Evolutionary conservation across 2,888 invertebrate species (phyloP).

Genomic region (Suillia variegata): DNA sequence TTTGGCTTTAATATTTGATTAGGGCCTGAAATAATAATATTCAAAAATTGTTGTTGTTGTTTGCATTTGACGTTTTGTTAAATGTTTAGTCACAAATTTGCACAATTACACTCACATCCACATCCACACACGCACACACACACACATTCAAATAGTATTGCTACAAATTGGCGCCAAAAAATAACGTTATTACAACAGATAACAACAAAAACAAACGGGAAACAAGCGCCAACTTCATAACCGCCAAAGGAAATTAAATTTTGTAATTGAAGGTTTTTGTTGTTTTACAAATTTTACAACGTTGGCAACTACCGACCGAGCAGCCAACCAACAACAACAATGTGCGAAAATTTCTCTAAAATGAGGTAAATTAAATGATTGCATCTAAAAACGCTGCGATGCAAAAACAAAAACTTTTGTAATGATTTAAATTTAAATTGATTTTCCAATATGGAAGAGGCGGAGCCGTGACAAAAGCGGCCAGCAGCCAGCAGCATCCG

Average conservation of each 20-base stretch:
- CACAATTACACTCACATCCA: neutral
- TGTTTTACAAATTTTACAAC: no score
- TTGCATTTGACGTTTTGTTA: no score
- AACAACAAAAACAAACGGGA: neutral
- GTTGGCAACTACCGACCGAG: neutral
- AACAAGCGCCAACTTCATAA: neutral
- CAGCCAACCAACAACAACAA: neutral
- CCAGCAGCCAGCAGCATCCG: neutral
- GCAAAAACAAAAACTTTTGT: neutral
- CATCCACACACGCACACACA: neutral
- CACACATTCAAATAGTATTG: neutral
- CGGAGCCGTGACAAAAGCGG: neutral
- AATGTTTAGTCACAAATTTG: neutral
- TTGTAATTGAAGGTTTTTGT: neutral
- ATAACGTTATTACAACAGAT: neutral
- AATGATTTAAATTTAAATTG: neutral
- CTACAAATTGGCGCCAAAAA: neutral
- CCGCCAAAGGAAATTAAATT: conserved; percentile 16
- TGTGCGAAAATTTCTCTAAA: neutral
- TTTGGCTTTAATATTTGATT: neutral
- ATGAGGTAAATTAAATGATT: neutral
- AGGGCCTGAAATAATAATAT: neutral
- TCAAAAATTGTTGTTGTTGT: neutral
- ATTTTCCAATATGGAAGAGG: neutral
- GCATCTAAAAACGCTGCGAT: neutral